Base-by-base conservation (phyloP, 2,797 vertebrate species). In the Fringilla coelebs region DNA sequence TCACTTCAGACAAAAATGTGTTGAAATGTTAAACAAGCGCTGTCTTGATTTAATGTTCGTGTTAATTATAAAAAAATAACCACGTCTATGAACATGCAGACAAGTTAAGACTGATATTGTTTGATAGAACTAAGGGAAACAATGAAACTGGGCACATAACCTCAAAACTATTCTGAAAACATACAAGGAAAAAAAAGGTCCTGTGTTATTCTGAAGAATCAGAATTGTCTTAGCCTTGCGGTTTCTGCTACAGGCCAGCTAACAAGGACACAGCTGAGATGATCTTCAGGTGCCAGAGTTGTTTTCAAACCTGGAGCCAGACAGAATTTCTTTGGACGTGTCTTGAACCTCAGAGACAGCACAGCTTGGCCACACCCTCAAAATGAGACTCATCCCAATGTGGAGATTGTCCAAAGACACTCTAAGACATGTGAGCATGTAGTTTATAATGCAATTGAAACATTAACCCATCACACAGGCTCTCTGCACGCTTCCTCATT, bases 1-100 rank as follows among this genome's bases (percentile, higher is more conserved):
- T 98, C 94, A 88, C 86, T 97, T 94, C 70, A 92, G 86, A 91
- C 92, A 97, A 94, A 89, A 95, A 84, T 72, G 77, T 96, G 91
- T 96, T 94, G 95, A 96, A 96, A 96, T 95, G 57, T 93, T 95
- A 88, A 98, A 95, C 96, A 97, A 97, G 95, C 89, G 81, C 90
- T 91, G 73, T 97, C 96, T 97, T 97, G 96, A 97, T 96, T 96
- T 92, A 96, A 96, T 91, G 75, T 77, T 93, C 82, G 79, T 96
- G 83, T 87, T 96, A 94, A 97, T 97, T 97, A 93, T 31, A 41
- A 15, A 88, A 95, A 94, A 73, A 66, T 10, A 46, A 34, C 13
- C 17, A 48, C 28, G 24, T 89, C 68, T 85, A n/a, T 58, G 76
- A 94, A 91, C 89, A 93, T 63, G 82, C 72, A 85, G 94, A 93